Evolutionary conservation across 2,797 vertebrate genomes (phyloP).

Genomic region (Pseudomugil tenellus): DNA sequence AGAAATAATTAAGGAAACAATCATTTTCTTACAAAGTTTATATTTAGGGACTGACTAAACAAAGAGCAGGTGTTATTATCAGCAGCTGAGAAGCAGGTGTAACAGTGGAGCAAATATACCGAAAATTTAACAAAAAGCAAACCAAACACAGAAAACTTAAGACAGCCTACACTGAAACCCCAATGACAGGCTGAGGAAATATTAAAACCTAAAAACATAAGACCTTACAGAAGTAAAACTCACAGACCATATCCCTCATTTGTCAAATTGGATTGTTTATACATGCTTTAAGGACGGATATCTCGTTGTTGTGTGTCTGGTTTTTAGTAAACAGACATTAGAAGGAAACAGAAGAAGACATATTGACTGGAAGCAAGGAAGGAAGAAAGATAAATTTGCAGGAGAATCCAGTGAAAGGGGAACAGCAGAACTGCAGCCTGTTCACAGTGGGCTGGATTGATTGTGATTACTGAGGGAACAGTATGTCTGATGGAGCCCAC

Average conservation of each 20-base stretch:
- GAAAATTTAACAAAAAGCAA: too few species aligned
- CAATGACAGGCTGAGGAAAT: too few species aligned
- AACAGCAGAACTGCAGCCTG: conserved; percentile 43
- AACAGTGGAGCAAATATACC: too few species aligned
- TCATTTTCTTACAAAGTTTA: too few species aligned
- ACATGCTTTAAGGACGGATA: neutral
- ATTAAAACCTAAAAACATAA: neutral
- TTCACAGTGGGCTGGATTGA: conserved; percentile 60
- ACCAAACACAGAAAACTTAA: too few species aligned
- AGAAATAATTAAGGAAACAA: too few species aligned
- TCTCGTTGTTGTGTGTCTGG: neutral
- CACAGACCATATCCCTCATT: neutral
- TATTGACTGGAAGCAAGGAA: neutral
- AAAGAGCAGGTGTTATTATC: too few species aligned
- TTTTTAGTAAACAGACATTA: neutral
- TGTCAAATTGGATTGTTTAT: neutral
- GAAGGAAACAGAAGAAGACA: neutral
- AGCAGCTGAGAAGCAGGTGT: too few species aligned
- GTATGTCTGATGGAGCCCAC: conserved; percentile 59
- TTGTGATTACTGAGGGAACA: conserved; percentile 68
- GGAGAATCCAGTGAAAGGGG: conserved; percentile 31
- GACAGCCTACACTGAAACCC: too few species aligned
- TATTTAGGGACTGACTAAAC: too few species aligned
- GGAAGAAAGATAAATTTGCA: conserved; percentile 3
- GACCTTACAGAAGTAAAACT: too few species aligned